phyloP scores from a whole-genome alignment of 2,797 vertebrate species.

The Alexandromys oeconomus region DNA sequence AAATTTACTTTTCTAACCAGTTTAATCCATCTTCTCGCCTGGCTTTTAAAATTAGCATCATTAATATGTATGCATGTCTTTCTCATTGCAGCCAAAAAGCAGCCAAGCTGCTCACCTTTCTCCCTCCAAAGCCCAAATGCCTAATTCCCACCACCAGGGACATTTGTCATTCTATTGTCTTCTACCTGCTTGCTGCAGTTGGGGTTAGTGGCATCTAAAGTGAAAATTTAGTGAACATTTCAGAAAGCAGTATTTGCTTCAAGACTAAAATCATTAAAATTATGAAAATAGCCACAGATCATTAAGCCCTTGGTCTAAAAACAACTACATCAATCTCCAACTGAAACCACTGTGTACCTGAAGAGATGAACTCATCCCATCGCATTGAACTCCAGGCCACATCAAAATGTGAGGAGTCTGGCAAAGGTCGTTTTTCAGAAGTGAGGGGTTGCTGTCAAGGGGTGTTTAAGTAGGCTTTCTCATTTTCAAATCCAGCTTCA shows the following conservation, averaged over 20 bases:
- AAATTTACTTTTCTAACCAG: slow-evolving; percentile 22
- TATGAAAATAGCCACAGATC: slow-evolving; percentile 56
- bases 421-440: slow-evolving; percentile 77
- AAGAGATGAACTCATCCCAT: slow-evolving; percentile 68
- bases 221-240: slow-evolving; percentile 30
- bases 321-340: slow-evolving; percentile 68
- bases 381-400: slow-evolving; percentile 48
- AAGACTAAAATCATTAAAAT: slow-evolving; percentile 68
- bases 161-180: slow-evolving; percentile 47
- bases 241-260: slow-evolving; percentile 57
- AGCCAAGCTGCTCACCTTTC: slow-evolving; percentile 21
- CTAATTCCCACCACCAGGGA: not conserved
- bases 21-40: slow-evolving; percentile 15
- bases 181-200: slow-evolving; percentile 14
- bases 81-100: slow-evolving; percentile 37
- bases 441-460: slow-evolving; percentile 82
- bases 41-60: slow-evolving; percentile 44
- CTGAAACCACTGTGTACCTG: slow-evolving; percentile 53
- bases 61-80: not conserved
- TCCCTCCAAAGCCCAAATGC: slow-evolving; percentile 39
- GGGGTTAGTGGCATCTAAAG: not conserved
- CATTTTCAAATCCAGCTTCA: slow-evolving; percentile 83
- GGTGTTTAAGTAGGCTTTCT: slow-evolving; percentile 81
- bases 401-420: slow-evolving; percentile 56
- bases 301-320: slow-evolving; percentile 53